These are phyloP conservation scores for Rhopalosiphum nymphaeae DNA, from an alignment of 2,888 invertebrate genomes.

Conservation along the genomic window DNA sequence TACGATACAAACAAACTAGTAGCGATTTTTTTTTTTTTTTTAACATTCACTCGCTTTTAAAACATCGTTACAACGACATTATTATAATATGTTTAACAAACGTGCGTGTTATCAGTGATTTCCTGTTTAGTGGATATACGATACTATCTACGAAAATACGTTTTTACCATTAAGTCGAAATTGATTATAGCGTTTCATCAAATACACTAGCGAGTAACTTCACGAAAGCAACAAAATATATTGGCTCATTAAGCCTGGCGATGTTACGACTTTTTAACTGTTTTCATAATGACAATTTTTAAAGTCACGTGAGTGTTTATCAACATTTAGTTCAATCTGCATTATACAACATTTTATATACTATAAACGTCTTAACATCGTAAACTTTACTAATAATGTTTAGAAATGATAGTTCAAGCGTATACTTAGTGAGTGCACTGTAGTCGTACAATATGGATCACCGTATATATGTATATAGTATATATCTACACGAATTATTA, in stretches of 20 bases:
- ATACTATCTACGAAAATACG: neutral
- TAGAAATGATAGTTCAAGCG: neutral
- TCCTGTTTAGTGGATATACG: neutral
- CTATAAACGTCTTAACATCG: neutral
- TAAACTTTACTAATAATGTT: neutral
- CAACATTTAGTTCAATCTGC: slow-evolving; percentile 1
- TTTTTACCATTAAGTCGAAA: slow-evolving; percentile 29
- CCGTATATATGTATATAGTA: neutral
- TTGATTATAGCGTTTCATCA: slow-evolving; percentile 24
- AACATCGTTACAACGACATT: slow-evolving; percentile 1
- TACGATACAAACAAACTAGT: neutral
- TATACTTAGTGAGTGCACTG: neutral
- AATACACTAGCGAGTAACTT: neutral
- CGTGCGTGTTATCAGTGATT: slow-evolving; percentile 49
- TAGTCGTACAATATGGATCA: neutral
- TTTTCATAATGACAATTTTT: neutral
- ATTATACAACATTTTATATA: neutral
- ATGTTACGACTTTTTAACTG: slow-evolving; percentile 29
- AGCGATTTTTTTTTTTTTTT: neutral
- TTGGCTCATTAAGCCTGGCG: neutral
- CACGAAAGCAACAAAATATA: slow-evolving; percentile 5
- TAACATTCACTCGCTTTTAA: slow-evolving; percentile 15
- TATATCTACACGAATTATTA: neutral
- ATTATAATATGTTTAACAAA: neutral
- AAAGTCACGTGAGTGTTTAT: slow-evolving; percentile 1